Conservation (phyloP, 1,140 invertebrate genomes). For the Oscheius sp. region DNA sequence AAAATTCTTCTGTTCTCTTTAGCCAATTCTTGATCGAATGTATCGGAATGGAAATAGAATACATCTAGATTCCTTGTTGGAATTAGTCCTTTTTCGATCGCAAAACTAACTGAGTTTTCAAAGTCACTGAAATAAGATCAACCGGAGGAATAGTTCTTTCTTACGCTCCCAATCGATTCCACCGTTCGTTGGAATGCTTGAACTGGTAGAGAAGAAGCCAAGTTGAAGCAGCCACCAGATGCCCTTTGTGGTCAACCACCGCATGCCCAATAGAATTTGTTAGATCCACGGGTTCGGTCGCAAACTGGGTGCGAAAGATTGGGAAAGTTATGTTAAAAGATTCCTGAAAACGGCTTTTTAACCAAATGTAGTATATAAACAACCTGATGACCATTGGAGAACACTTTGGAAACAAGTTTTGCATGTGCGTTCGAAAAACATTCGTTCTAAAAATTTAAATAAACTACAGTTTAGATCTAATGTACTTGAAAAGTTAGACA, state of each 20-base stretch:
- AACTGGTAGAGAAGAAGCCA: constrained; percentile 53
- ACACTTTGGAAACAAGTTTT: constrained; percentile 47
- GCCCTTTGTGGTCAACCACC: constrained; percentile 2
- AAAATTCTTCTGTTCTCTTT: constrained; percentile 43
- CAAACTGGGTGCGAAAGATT: constrained; percentile 35
- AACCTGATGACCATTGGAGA: constrained; percentile 39
- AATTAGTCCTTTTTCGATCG: constrained; percentile 24
- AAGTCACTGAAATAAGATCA: constrained; percentile 41
- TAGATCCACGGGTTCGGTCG: constrained; percentile 47
- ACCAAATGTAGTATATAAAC: not conserved
- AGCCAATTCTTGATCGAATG: constrained; percentile 51
- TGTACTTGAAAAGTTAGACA: constrained; percentile 47
- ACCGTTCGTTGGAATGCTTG: constrained; percentile 21
- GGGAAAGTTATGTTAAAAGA: constrained; percentile 50
- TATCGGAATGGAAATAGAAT: constrained; percentile 50
- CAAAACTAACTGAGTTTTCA: constrained; percentile 23
- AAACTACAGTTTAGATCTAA: not conserved
- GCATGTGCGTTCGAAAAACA: constrained; percentile 50
- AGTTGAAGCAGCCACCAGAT: constrained; percentile 35
- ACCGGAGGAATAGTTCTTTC: not conserved
- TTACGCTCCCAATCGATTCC: not conserved
- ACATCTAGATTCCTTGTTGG: constrained; percentile 39
- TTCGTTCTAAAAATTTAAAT: constrained; percentile 47
- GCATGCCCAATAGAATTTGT: constrained; percentile 46
- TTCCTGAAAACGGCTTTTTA: constrained; percentile 21